phyloP scores from a whole-genome alignment of 1,140 invertebrate species.

The Theocolax elegans region DNA sequence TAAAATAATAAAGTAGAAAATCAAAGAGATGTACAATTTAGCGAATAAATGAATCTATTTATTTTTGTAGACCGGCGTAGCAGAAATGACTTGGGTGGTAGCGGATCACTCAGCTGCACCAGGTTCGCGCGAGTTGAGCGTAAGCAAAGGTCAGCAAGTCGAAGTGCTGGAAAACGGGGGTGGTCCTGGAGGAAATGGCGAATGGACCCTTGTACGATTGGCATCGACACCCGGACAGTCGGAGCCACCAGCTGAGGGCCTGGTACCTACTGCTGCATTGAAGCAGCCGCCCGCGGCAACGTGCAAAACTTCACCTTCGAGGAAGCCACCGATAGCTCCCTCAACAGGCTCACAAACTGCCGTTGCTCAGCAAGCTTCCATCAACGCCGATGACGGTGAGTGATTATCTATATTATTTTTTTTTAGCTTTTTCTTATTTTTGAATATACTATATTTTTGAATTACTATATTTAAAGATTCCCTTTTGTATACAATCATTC shows the following conservation, averaged over 20 bases:
- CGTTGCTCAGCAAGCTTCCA: conserved; percentile 53
- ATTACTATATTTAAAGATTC: background rate
- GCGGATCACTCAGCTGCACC: conserved; percentile 80
- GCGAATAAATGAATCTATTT: too few relatives aligned
- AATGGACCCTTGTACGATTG: conserved; percentile 69
- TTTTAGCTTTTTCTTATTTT: background rate
- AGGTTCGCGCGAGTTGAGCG: conserved; percentile 79
- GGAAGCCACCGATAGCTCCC: conserved; percentile 57
- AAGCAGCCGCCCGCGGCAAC: conserved; percentile 78
- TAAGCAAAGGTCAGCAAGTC: conserved; percentile 90
- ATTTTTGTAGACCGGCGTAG: conserved; percentile 72
- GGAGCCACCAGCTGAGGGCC: conserved; percentile 77
- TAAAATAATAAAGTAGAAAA: too few relatives aligned
- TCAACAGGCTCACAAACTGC: background rate
- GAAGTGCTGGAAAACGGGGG: conserved; percentile 82
- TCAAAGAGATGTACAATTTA: too few relatives aligned
- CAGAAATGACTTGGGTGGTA: conserved; percentile 89
- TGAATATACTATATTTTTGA: background rate
- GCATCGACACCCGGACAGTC: conserved; percentile 66
- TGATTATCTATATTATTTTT: conserved; percentile 18
- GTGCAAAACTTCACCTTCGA: conserved; percentile 73
- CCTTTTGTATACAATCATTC: too few relatives aligned
- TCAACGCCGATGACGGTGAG: conserved; percentile 64
- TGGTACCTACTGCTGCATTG: conserved; percentile 84
- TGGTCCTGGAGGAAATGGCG: conserved; percentile 44